These are phyloP conservation scores for Clitarchus hookeri DNA, from an alignment of 2,888 invertebrate genomes.

Conservation along the genomic window DNA sequence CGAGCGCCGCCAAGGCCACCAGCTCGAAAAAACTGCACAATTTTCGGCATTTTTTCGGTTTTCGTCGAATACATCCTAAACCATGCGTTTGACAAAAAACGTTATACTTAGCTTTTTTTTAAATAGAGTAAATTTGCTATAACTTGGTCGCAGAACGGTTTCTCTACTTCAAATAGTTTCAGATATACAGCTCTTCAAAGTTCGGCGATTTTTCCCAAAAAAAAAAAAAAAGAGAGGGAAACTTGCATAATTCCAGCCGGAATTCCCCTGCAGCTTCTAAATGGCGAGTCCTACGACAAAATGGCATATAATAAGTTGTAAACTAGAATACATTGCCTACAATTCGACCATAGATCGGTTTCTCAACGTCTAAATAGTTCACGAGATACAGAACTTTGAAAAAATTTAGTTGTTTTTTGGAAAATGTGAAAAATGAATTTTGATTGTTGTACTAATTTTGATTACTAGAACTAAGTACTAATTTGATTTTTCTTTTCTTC, in stretches of 20 bases:
- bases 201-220: neutral
- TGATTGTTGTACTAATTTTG: no score
- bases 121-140: neutral
- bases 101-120: neutral
- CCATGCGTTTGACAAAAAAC: neutral
- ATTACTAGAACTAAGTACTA: no score
- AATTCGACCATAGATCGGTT: neutral
- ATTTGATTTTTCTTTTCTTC: no score
- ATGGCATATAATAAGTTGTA: neutral
- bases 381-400: neutral
- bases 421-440: neutral
- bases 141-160: neutral
- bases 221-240: no score
- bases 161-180: slow-evolving; percentile 15
- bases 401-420: neutral
- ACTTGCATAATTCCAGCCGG: neutral
- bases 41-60: neutral
- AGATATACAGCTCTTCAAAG: neutral
- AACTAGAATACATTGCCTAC: neutral
- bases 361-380: slow-evolving; percentile 2
- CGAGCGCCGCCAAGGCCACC: neutral
- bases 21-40: neutral
- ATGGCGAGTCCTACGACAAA: neutral
- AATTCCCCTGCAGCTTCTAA: neutral
- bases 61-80: neutral